Base-by-base conservation (phyloP, 2,888 invertebrate species). In the Thyatira batis region DNA sequence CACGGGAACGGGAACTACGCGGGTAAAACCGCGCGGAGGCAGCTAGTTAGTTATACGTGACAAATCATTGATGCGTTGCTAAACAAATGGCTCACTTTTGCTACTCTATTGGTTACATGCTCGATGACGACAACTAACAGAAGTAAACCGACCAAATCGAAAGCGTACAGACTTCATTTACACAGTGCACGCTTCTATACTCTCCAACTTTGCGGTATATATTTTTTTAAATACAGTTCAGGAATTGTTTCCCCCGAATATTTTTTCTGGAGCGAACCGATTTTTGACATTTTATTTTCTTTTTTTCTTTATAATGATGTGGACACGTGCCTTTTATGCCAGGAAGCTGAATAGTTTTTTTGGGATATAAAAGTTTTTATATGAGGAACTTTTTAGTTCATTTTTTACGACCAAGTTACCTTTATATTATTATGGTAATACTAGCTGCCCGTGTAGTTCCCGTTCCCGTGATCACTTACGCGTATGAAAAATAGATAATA, bases 241-340 rank as follows among this genome's bases (percentile, higher is more conserved):
- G 48, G 48, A 48, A 48, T 48, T 27, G 27, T 48, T 48, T 48
- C 27, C 5, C 25, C 20, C 17, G 17, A 17, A 17, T 10, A 48
- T 21, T 17, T 25, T 20, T 23, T 39, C 17, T 52, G 11, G 50
- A 46, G 57, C 46, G 48, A 39, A 45, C 54, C 54, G 51, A 54
- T 54, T 57, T 39, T 54, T 52, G 54, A 54, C 54, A 48, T 52
- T 45, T 30, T 51, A 39, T 58, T 48, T 64, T 61, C 54, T 65
- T 65, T 58, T 65, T 55, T 65, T 65, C 57, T 65, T 69, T 63
- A 55, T 67, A 63, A 63, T 67, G 69, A 65, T 52, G 23, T 55
- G 43, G 48, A 60, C 67, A 65, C 67, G 67, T 66, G 69, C 61
- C 58, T 61, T 65, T 66, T 61, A 61, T 25, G 61, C 67, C 67